Base-by-base conservation (phyloP, 2,888 invertebrate genomes). In the Platycnemis pennipes region DNA sequence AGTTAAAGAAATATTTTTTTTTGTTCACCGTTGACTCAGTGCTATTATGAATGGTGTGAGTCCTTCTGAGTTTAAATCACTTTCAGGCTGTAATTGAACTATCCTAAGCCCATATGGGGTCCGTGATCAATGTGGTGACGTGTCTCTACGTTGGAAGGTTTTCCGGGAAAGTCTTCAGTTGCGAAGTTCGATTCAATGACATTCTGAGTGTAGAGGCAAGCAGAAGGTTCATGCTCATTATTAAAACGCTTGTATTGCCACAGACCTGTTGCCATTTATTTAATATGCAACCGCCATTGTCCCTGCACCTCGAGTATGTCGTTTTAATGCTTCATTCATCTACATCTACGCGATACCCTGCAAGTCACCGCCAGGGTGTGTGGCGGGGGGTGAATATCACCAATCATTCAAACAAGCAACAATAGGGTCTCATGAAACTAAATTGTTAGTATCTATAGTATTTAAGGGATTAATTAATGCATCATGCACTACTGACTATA, bases 211-310 rank as follows among this genome's bases (percentile, higher is more conserved):
- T 22, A 63, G 63, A 26, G 22, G 63, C n/a, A 63, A 63, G 63
- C n/a, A 26, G n/a, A 63, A 63, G 63, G 63, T 63, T 63, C 63
- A 63, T 63, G 63, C 63, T 63, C 63, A 22, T 63, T 63, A 63
- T 63, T 63, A 26, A n/a, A n/a, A 7, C 26, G n/a, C 63, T 26
- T 5, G 63, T 22, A 3, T 3, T 63, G 5, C n/a, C 56, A n/a
- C 63, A 63, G 63, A 7, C 1, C 63, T 63, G 63, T n/a, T 63
- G 1, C n/a, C n/a, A 26, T 8, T 3, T 26, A n/a, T n/a, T 26
- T 7, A 63, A n/a, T 63, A 63, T n/a, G n/a, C 63, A 63, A 4
- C 63, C n/a, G 63, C 63, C 22, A 1, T n/a, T n/a, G 63, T 26
- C 63, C n/a, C 26, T n/a, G n/a, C 0, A 26, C 22, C 5, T 22